A percentile compares a stretch with the other conserved stretches of the same genome.
These are phyloP conservation scores for Crossocerus cetratus DNA, from an alignment of 2,888 invertebrate species.

Conservation along the genomic window DNA sequence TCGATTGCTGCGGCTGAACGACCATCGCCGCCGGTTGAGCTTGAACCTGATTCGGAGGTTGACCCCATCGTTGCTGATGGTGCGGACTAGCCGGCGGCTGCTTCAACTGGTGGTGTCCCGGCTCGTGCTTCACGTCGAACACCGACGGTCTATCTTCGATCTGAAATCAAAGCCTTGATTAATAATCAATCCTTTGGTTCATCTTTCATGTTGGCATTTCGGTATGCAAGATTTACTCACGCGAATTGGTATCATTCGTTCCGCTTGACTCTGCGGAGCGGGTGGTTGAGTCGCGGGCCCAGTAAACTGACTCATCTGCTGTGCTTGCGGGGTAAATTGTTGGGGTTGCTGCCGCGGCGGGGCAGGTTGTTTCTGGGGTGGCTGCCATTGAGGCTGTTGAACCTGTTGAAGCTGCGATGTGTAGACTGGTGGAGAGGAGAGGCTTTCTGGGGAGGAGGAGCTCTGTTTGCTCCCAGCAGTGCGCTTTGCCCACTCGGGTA, in stretches of 20 bases:
- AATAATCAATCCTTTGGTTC: too few species aligned
- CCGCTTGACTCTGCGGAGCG: conserved; percentile 56
- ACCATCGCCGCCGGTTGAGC: conserved; percentile 51
- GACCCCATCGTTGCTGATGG: conserved; percentile 73
- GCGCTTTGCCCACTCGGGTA: conserved; percentile 79
- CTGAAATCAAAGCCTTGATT: conserved; percentile 57
- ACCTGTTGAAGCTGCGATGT: conserved; percentile 35
- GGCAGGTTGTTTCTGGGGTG: conserved; percentile 21
- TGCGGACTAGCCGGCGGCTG: conserved; percentile 64
- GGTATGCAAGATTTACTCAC: conserved; percentile 15
- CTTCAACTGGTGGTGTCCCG: conserved; percentile 70
- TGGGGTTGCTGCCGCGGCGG: conserved; percentile 38
- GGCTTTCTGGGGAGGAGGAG: conserved; percentile 44
- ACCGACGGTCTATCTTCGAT: conserved; percentile 75
- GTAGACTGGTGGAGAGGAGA: conserved; percentile 45
- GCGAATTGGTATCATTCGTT: conserved; percentile 66
- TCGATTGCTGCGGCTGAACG: conserved; percentile 65
- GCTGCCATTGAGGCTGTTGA: conserved; percentile 46
- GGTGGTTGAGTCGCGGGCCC: conserved; percentile 42
- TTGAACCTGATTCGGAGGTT: conserved; percentile 55
- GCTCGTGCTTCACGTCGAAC: conserved; percentile 67
- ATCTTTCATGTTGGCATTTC: neutral
- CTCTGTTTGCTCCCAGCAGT: conserved; percentile 55
- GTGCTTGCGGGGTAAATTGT: conserved; percentile 26
- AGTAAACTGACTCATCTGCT: conserved; percentile 20